A percentile compares a stretch with the other conserved stretches of the same genome.
phyloP scores from a whole-genome alignment of 2,113 vertebrate species.

The Penelope pileata region DNA sequence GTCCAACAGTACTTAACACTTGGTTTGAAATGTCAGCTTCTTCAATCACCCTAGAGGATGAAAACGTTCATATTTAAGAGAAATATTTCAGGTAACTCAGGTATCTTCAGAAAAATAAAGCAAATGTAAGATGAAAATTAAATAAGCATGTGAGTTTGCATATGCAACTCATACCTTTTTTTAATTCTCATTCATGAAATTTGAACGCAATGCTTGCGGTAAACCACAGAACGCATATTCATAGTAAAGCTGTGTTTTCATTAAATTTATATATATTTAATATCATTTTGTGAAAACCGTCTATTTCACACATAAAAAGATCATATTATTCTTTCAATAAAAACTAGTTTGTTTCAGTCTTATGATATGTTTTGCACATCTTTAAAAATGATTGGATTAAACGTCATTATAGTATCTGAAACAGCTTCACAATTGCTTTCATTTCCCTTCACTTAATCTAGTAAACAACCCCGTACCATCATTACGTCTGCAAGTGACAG shows the following conservation, averaged over 20 bases:
- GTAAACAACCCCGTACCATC: background rate
- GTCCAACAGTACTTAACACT: background rate
- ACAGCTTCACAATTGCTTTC: background rate
- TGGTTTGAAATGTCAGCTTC: background rate
- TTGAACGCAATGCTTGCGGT: background rate
- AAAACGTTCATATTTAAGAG: background rate
- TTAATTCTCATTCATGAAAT: background rate
- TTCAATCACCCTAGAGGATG: background rate
- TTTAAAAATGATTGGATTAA: background rate
- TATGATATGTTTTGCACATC: background rate
- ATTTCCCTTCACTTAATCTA: background rate
- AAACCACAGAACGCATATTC: background rate
- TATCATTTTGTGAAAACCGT: background rate
- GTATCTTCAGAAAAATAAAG: background rate
- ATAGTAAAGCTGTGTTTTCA: background rate
- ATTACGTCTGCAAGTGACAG: background rate
- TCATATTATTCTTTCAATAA: too few species aligned
- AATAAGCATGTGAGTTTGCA: background rate
- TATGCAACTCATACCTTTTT: background rate
- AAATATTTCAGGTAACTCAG: background rate
- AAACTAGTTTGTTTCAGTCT: too few species aligned
- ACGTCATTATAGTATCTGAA: background rate
- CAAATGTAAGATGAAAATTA: background rate
- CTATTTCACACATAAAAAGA: background rate
- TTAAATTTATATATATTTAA: background rate